Base-by-base conservation (phyloP, 2,797 vertebrate species). In the Spheniscus humboldti region DNA sequence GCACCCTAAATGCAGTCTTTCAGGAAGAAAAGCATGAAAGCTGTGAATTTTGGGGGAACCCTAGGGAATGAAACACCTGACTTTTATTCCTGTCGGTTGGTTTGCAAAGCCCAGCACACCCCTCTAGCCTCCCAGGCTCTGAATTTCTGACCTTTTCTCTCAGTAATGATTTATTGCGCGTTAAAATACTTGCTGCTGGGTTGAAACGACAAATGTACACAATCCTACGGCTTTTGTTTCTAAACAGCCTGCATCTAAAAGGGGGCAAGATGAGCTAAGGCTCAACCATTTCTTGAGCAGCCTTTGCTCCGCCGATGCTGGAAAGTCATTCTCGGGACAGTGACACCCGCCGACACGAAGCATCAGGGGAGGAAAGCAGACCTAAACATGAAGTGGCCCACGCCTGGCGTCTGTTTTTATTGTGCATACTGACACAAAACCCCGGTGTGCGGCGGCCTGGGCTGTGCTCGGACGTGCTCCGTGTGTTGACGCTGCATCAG, bases 401-500 rank as follows among this genome's bases (percentile, higher is more conserved):
- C 2, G 2, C 71, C 56, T 50, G 53, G 30, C 3, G 7, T 53
- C 64, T 68, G 63, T 75, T 91, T 88, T 71, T 62, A 22, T 48
- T 89, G 60, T 5, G 7, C 57, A 7, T 22, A 3, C 27, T 73
- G 92, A 79, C 69, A 52, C 50, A 57, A 77, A 76, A 19, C 43
- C 88, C 76, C 0, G 0, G 47, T 10, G 73, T 83, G 76, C 10
- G 2, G 48, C 0, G 0, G 39, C 85, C 62, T 13, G 62, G 78
- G 79, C 79, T 81, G 69, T 0, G 11, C 63, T 86, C 3, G 3
- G 62, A 50, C 2, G 0, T 2, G 33, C 66, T 77, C 57, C 0
- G 0, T 2, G 14, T 69, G 66, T 24, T 83, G 87, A 67, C 0
- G 0, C 50, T 16, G 3, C 69, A n/a, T 9, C 79, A 75, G 55